Percentiles rank a stretch among this genome's conserved stretches.
These are phyloP conservation scores for Augiades crinisus DNA, from an alignment of 2,888 invertebrate species.

Conservation along the genomic window DNA sequence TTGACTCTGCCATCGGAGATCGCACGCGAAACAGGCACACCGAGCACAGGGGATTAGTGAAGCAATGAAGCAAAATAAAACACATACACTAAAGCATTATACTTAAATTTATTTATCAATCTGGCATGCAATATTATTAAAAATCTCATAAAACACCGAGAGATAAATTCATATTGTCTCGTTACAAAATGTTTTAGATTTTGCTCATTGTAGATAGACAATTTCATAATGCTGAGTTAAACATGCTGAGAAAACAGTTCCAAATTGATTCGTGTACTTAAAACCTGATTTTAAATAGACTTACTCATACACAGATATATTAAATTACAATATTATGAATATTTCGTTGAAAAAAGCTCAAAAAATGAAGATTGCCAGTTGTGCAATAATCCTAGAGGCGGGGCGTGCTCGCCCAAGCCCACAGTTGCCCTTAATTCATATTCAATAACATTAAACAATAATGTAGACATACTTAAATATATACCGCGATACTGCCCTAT, in stretches of 20 bases:
- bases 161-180: constrained; percentile 72
- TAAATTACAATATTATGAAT: constrained; percentile 72
- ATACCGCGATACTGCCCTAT: constrained; percentile 59
- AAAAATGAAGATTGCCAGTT: constrained; percentile 68
- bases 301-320: constrained; percentile 70
- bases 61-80: constrained; percentile 55
- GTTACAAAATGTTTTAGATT: constrained; percentile 65
- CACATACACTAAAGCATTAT: constrained; percentile 64
- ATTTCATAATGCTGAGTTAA: constrained; percentile 72
- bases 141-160: constrained; percentile 70
- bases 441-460: constrained; percentile 52
- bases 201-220: constrained; percentile 52
- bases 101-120: constrained; percentile 80
- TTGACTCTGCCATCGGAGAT: neutral
- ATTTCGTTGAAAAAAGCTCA: constrained; percentile 77
- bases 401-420: constrained; percentile 33
- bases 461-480: constrained; percentile 62
- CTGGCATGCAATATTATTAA: constrained; percentile 72
- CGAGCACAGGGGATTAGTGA: neutral
- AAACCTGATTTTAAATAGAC: constrained; percentile 77
- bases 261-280: constrained; percentile 69
- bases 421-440: constrained; percentile 69
- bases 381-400: constrained; percentile 52
- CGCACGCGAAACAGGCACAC: neutral
- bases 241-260: constrained; percentile 73